phyloP scores from a whole-genome alignment of 2,888 invertebrate genomes.

The Beris chalybata region DNA sequence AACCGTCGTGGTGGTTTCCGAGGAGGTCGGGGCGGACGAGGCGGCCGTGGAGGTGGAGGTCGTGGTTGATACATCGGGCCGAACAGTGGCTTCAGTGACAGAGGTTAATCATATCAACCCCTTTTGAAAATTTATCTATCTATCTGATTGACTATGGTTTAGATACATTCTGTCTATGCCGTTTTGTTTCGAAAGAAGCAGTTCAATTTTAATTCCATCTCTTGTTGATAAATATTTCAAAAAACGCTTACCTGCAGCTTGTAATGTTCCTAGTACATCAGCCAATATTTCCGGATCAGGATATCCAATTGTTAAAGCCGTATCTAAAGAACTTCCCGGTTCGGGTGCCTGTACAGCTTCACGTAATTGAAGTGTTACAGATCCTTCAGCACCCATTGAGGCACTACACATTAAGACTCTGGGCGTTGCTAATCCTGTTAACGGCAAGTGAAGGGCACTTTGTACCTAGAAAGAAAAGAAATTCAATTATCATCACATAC shows the following conservation, averaged over 20 bases:
- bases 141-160: no score
- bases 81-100: no score
- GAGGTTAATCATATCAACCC: no score
- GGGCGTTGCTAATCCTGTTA: conserved; percentile 51
- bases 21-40: no score
- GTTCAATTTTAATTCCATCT: no score
- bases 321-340: conserved; percentile 56
- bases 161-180: no score
- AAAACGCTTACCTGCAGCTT: conserved; percentile 57
- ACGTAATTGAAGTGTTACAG: conserved; percentile 55
- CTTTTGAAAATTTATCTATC: no score
- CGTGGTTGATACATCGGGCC: no score
- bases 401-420: conserved; percentile 54
- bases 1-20: no score
- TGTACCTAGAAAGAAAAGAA: conserved; percentile 48
- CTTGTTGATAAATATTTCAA: no score
- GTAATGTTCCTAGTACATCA: conserved; percentile 70
- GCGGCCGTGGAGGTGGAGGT: no score
- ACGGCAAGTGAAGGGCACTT: conserved; percentile 55
- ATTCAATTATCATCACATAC: conserved; percentile 12
- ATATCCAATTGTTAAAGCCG: conserved; percentile 71
- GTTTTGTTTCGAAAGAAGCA: no score
- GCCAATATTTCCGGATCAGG: conserved; percentile 75
- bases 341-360: conserved; percentile 51
- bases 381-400: conserved; percentile 56